Evolutionary conservation across 2,888 invertebrate species (phyloP), one percentile per base, ranked within the genome.

Genomic region (Dendrolimus houi): DNA sequence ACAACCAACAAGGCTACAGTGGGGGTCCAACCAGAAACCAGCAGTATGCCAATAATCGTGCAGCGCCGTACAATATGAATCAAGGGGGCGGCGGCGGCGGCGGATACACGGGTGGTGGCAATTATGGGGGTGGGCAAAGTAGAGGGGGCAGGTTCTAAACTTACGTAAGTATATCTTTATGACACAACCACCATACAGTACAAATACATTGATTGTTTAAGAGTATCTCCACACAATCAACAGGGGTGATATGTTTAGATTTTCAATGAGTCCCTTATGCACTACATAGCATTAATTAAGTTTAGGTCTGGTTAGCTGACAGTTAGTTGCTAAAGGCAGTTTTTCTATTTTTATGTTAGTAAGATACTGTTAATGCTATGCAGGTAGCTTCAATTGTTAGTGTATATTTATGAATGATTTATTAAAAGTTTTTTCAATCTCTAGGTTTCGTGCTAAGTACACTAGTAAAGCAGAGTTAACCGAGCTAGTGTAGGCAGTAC

Each of bases 1-100:
- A 95, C 64, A 95, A 96, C 75, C 96, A 96, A 72, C 97, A 96
- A 77, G 93, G 94, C 58, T 97, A 95, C 74, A 94, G 96, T 58
- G 97, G 97, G 55, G 97, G 97, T 1, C 96, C 97, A 1, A 94
- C 97, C 69, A 93, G 97, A 69, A 95, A 92, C 78, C 95, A 94
- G 73, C 94, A 94, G 71, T 94, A 92, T 83, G 92, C 92, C 72
- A 94, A 93, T 64, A 94, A 94, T 72, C 89, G 95, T 67, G 89
- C 94, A 53, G 86, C 95, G 64, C 94, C 96, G 68, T 94, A 96
- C 85, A 94, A 95, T 92, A 85, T 89, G 82, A 92, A 91, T 67
- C 93, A 92, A 84, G 93, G 93, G 63, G 89, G 92, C 10, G 91
- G 90, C 42, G 90, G 92, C n/a, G 86, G 85, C 52, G 83, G 85